A percentile compares a stretch with the other conserved stretches of the same genome.
These are phyloP conservation scores for Chrysopa pallens DNA, from an alignment of 1,140 invertebrate genomes.

Conservation along the genomic window DNA sequence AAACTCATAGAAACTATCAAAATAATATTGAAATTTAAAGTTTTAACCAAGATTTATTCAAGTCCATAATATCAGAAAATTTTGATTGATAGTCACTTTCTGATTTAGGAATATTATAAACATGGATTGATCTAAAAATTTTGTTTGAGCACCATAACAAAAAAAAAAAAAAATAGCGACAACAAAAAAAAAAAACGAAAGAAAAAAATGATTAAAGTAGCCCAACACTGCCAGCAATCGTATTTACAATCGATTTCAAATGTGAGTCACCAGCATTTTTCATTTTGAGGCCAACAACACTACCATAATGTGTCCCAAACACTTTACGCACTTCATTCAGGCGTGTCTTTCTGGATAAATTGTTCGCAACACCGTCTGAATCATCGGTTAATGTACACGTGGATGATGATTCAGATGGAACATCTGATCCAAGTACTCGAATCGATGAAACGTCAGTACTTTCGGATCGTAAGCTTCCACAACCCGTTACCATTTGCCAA, in stretches of 20 bases:
- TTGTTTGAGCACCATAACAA: no score
- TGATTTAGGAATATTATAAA: no score
- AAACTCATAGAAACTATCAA: no score
- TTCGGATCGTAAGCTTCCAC: slow-evolving; percentile 33
- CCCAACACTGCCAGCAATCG: slow-evolving; percentile 6
- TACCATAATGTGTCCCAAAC: slow-evolving; percentile 21
- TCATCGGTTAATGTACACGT: neutral
- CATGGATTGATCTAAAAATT: no score
- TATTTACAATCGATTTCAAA: slow-evolving; percentile 3
- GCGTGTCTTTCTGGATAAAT: slow-evolving; percentile 26
- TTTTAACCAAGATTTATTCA: no score
- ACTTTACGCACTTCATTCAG: slow-evolving; percentile 25
- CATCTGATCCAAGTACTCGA: no score
- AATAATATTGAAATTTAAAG: no score
- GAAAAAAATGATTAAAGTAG: neutral
- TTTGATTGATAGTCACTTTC: no score
- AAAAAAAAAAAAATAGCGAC: no score
- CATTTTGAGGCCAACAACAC: slow-evolving; percentile 23
- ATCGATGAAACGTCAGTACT: no score
- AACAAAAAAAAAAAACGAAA: no score
- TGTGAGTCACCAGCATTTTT: slow-evolving; percentile 16
- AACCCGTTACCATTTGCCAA: slow-evolving; percentile 50
- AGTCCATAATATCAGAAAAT: no score
- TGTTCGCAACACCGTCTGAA: slow-evolving; percentile 1
- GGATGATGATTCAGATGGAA: neutral